Base-by-base conservation (phyloP, 2,888 invertebrate species). In the Drosophila seclusa region DNA sequence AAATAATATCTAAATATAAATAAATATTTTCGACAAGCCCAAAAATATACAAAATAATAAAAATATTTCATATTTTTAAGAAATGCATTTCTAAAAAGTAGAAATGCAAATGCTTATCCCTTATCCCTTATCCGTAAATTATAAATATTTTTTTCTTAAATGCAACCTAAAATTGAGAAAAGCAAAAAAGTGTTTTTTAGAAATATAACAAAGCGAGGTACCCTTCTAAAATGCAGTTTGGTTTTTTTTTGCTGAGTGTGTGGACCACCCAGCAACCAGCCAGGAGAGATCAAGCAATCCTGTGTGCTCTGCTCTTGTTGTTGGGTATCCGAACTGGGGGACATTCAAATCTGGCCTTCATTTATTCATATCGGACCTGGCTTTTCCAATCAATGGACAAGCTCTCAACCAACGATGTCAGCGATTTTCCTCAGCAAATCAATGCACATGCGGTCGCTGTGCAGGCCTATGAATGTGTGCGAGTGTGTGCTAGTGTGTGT, bases 351-450 rank as follows among this genome's bases (percentile, higher is more conserved):
- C 76, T 68, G 57, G 38, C 76, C 69, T 85, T 78, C 83, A 87
- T 85, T 87, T 85, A 90, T 85, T 82, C 87, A 90, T 81, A 76
- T 84, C 68, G 75, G 76, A 75, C 85, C 8, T 87, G 90, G 85
- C 85, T 89, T 89, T 89, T 81, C 72, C 87, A 89, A 89, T 89
- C 89, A 89, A 89, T 90, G 90, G 86, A 70, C 85, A 59, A 50
- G 64, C 66, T 68, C 72, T 38, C 55, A 55, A 76, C 78, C 78
- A 77, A 68, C 67, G 58, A 79, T 70, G 73, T 76, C 66, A 68
- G 70, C 77, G 79, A 78, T 85, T 85, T 76, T 74, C 78, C 68
- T 67, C 61, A 71, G 68, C 80, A 88, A 90, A 86, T 86, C 90
- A 87, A 80, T 83, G 87, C 84, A 66, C 61, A 76, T 87, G 85